A percentile compares a stretch with the other conserved stretches of the same genome.
Evolutionary conservation across 2,113 vertebrate species (phyloP).

Genomic region (Perca fluviatilis): DNA sequence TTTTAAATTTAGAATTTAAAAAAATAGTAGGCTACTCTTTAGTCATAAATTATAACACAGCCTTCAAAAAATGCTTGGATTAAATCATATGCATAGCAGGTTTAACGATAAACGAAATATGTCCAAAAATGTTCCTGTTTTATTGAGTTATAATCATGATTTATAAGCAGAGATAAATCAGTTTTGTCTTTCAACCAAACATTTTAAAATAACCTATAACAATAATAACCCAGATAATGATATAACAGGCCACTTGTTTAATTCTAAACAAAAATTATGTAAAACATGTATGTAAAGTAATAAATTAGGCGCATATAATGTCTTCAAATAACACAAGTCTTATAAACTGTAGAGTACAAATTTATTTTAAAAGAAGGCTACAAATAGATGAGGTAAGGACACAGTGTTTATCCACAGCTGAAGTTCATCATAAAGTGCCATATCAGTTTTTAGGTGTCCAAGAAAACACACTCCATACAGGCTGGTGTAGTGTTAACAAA

Average conservation of each 20-base stretch:
- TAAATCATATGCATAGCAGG: background rate
- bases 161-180: conserved; percentile 80
- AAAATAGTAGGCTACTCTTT: background rate
- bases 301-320: conserved; percentile 30
- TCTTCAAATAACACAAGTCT: conserved; percentile 12
- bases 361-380: conserved; percentile 34
- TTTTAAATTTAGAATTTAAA: background rate
- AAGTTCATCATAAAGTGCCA: conserved; percentile 78
- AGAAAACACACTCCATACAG: conserved; percentile 35
- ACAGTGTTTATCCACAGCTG: conserved; percentile 58
- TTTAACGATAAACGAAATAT: background rate
- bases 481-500: conserved; percentile 26
- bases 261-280: background rate
- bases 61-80: background rate
- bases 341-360: conserved; percentile 15
- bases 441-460: conserved; percentile 46
- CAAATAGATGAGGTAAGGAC: conserved; percentile 72
- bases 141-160: conserved; percentile 25
- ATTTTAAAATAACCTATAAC: conserved; percentile 77
- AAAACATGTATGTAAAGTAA: background rate
- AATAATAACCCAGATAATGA: background rate
- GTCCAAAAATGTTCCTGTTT: conserved; percentile 33
- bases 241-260: background rate
- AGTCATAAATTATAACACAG: background rate
- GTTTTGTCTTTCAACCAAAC: conserved; percentile 34